Conservation (phyloP, 2,888 invertebrate species). For the Epinotia ramella region DNA sequence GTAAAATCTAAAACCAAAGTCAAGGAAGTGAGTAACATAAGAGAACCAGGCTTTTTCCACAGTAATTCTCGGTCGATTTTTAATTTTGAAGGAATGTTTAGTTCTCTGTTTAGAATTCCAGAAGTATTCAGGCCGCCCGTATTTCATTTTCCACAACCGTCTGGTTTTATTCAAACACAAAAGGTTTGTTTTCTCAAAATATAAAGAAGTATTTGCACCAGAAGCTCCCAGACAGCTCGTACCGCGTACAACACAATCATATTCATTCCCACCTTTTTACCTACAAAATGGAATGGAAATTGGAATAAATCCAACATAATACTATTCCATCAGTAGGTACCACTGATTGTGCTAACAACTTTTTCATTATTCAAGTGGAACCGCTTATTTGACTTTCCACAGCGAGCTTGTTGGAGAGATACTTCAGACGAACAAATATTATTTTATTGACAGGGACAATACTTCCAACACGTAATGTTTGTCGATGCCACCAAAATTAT, state of each 20-base stretch:
- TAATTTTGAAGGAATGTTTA: slow-evolving; percentile 59
- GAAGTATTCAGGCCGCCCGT: slow-evolving; percentile 51
- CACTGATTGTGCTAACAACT: slow-evolving; percentile 35
- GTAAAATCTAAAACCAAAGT: slow-evolving; percentile 53
- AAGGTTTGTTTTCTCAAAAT: slow-evolving; percentile 63
- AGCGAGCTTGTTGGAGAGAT: neutral
- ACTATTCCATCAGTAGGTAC: slow-evolving; percentile 2
- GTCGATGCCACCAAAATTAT: slow-evolving; percentile 21
- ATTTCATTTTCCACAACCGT: slow-evolving; percentile 52
- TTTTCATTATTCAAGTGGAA: slow-evolving; percentile 3
- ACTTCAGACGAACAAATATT: slow-evolving; percentile 24
- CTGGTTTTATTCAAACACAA: slow-evolving; percentile 51
- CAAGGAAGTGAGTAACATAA: slow-evolving; percentile 75
- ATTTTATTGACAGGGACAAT: slow-evolving; percentile 11
- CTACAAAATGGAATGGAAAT: slow-evolving; percentile 5
- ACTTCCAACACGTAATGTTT: slow-evolving; percentile 16
- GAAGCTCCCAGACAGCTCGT: slow-evolving; percentile 61
- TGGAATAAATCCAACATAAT: slow-evolving; percentile 13
- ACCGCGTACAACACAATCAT: slow-evolving; percentile 24
- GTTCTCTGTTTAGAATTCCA: slow-evolving; percentile 59
- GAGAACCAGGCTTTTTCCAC: slow-evolving; percentile 48
- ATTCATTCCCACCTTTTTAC: slow-evolving; percentile 12
- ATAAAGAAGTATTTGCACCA: slow-evolving; percentile 53
- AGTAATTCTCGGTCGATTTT: slow-evolving; percentile 49
- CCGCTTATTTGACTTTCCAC: slow-evolving; percentile 10